Evolutionary conservation across 2,888 invertebrate genomes (phyloP).

Genomic region (Sinhomidia bicolor): DNA sequence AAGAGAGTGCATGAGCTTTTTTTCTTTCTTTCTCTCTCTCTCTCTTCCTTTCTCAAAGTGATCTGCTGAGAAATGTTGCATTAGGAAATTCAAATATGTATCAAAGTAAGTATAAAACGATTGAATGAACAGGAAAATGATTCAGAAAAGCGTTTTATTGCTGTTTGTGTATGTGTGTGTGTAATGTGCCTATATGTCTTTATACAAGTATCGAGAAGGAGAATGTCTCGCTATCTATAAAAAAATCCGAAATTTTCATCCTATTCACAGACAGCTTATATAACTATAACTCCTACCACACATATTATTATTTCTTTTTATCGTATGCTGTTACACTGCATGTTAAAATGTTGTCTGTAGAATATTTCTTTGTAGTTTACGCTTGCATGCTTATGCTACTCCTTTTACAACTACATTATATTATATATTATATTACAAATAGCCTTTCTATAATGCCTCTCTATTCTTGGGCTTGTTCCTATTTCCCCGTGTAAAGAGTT

Average conservation of each 20-base stretch:
- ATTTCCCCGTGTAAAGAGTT: not conserved
- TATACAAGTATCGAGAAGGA: not conserved
- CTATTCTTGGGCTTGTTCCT: not conserved
- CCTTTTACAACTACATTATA: too few species aligned
- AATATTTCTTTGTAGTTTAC: slow-evolving; percentile 36
- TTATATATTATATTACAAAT: slow-evolving; percentile 31
- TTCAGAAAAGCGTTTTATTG: slow-evolving; percentile 63
- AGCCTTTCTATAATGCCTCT: slow-evolving; percentile 17
- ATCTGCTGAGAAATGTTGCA: slow-evolving; percentile 40
- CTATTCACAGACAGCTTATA: not conserved
- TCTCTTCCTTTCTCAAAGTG: not conserved
- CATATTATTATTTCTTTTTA: too few species aligned
- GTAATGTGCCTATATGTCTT: not conserved
- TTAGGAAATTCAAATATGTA: slow-evolving; percentile 64
- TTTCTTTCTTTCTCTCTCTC: too few species aligned
- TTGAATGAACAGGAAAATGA: slow-evolving; percentile 72
- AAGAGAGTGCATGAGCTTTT: not conserved
- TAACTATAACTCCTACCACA: not conserved
- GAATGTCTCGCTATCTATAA: not conserved
- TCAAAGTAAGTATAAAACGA: slow-evolving; percentile 68
- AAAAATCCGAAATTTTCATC: too few species aligned
- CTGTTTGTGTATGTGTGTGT: too few species aligned
- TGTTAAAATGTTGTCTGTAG: slow-evolving; percentile 20
- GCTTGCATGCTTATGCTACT: slow-evolving; percentile 26
- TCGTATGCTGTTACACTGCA: not conserved